Evolutionary conservation across 1,140 invertebrate genomes (phyloP).

Genomic region (Musca vetustissima): DNA sequence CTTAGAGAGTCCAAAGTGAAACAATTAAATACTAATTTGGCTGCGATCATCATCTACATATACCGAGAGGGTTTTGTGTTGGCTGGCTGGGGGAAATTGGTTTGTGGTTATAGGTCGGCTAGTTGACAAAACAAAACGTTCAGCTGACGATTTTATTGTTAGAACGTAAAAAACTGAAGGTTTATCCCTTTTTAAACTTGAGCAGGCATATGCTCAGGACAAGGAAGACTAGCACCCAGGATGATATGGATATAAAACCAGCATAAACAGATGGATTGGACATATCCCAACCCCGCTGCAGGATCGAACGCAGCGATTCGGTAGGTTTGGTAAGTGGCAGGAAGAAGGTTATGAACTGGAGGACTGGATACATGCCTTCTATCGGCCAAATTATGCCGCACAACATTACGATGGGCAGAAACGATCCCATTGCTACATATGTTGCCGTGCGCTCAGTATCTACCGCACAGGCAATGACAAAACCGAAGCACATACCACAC

Average conservation of each 20-base stretch:
- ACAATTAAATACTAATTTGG: too few species aligned
- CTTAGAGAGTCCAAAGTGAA: too few species aligned
- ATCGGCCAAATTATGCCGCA: conserved; percentile 86
- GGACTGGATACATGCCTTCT: conserved; percentile 78
- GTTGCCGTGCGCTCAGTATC: conserved; percentile 90
- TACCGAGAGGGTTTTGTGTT: too few species aligned
- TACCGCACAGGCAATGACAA: conserved; percentile 84
- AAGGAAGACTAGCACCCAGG: conserved; percentile 84
- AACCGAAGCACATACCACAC: conserved; percentile 93
- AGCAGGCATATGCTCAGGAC: conserved; percentile 75
- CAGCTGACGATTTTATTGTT: too few species aligned
- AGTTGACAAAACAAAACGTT: too few species aligned
- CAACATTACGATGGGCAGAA: conserved; percentile 88
- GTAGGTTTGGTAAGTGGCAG: conserved; percentile 91
- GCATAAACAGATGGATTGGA: conserved; percentile 75
- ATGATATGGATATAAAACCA: conserved; percentile 80
- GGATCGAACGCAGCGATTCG: conserved; percentile 84
- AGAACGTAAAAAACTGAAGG: too few species aligned
- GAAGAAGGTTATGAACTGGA: conserved; percentile 77
- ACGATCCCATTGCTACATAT: conserved; percentile 88
- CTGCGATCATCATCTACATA: too few species aligned
- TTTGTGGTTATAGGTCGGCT: too few species aligned
- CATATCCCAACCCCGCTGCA: conserved; percentile 86
- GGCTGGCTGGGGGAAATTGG: too few species aligned
- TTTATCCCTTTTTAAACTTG: conserved; percentile 82